These are phyloP conservation scores for Bostrychus sinensis DNA, from an alignment of 2,113 vertebrate genomes.

Conservation along the genomic window DNA sequence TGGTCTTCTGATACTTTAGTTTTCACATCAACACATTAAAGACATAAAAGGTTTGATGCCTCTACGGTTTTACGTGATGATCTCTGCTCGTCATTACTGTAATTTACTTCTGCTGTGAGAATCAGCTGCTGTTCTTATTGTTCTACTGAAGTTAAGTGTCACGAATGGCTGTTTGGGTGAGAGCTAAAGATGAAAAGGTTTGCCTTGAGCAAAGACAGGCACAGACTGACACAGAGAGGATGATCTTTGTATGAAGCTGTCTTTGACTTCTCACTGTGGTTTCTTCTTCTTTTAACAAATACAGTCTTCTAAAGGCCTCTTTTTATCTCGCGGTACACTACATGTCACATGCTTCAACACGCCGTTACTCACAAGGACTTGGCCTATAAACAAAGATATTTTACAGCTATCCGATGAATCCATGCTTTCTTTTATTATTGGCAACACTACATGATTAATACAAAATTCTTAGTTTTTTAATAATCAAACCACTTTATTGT, in stretches of 20 bases:
- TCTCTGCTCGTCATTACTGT: constrained; percentile 37
- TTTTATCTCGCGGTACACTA: constrained; percentile 25
- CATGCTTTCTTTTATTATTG: too few relatives aligned
- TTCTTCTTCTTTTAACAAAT: constrained; percentile 37
- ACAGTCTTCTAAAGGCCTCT: constrained; percentile 33
- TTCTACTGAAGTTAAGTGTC: constrained; percentile 52
- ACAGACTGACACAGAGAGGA: constrained; percentile 39
- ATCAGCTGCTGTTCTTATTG: constrained; percentile 46
- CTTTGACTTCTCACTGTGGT: constrained; percentile 17
- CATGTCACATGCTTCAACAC: constrained; percentile 12
- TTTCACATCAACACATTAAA: constrained; percentile 38
- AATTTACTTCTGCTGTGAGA: constrained; percentile 36
- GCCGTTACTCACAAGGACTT: neutral
- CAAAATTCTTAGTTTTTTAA: too few relatives aligned
- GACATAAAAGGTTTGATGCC: constrained; percentile 17
- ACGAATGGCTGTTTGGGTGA: constrained; percentile 56
- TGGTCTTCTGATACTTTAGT: constrained; percentile 46
- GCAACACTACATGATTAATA: too few relatives aligned
- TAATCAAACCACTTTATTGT: too few relatives aligned
- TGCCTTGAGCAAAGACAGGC: constrained; percentile 55
- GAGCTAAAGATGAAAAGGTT: constrained; percentile 62
- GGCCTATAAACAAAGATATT: neutral
- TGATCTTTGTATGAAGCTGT: constrained; percentile 39
- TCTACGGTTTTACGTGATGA: constrained; percentile 44
- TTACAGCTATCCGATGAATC: neutral